A percentile compares a stretch with the other conserved stretches of the same genome.
Evolutionary conservation across 2,113 vertebrate genomes (phyloP).

Genomic region (Aegithalos caudatus): DNA sequence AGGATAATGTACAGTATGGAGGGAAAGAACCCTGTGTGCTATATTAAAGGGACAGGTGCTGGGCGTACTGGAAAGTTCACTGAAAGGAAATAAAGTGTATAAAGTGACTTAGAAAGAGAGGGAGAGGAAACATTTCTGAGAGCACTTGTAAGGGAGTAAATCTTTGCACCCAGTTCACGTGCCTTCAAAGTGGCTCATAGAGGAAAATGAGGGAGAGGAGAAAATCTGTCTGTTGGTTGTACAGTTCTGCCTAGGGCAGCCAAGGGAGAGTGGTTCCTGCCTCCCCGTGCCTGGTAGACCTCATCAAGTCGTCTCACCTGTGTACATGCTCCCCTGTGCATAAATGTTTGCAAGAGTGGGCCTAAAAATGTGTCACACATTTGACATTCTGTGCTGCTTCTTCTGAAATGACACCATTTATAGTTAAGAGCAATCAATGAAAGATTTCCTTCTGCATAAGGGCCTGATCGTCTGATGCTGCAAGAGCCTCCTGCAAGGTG

Average conservation of each 20-base stretch:
- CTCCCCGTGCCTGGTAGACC: not conserved
- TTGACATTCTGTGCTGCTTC: slow-evolving; percentile 23
- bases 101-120: not conserved
- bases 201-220: not conserved
- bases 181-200: not conserved
- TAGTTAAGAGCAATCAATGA: slow-evolving; percentile 61
- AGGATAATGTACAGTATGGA: slow-evolving; percentile 73
- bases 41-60: slow-evolving; percentile 70
- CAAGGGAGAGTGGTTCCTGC: not conserved
- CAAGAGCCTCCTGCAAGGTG: slow-evolving; percentile 55
- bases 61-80: slow-evolving; percentile 58
- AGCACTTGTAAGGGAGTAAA: not conserved
- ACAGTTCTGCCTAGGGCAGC: not conserved
- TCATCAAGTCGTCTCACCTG: not conserved
- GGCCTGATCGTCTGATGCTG: slow-evolving; percentile 34
- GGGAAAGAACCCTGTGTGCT: slow-evolving; percentile 59
- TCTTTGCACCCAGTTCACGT: not conserved
- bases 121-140: not conserved
- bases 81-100: slow-evolving; percentile 1
- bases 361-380: not conserved
- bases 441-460: slow-evolving; percentile 51
- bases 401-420: slow-evolving; percentile 39
- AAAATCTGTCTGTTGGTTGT: not conserved
- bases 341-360: not conserved
- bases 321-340: not conserved